Evolutionary conservation across 2,113 vertebrate genomes (phyloP), one percentile per base, ranked within the genome.

Genomic region (Cromileptes altivelis): DNA sequence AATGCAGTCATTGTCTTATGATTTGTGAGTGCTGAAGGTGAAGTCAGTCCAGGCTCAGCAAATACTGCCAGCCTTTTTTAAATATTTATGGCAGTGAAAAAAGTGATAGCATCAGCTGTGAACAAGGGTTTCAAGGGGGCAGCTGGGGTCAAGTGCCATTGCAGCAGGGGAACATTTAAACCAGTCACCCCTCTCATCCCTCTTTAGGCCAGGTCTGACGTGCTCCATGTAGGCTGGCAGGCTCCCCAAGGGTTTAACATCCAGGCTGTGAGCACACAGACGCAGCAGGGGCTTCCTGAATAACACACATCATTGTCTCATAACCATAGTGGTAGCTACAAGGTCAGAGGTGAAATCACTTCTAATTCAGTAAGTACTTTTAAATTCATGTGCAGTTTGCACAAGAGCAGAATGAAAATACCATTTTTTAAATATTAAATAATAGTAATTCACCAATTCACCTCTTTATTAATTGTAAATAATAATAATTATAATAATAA

Each of bases 281-380:
- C 61, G n/a, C 86, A 80, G 82, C 78, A 12, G 64, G 76, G 65
- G 76, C 58, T 57, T 75, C 80, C 78, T 57, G 40, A 52, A 62
- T 21, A 62, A 81, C 80, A 82, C 67, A 77, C 87, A 87, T 91
- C 85, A 89, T 64, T 86, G 84, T 85, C 80, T 78, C 50, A 75
- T 79, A 65, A 69, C 58, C 10, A 17, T 2, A 19, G 55, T 42
- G 70, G 57, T 12, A 58, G 67, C 61, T 4, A 8, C 17, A 14
- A 62, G 80, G 70, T 85, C 88, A 82, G 40, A 86, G 91, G 84
- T 90, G 23, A 85, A 78, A 80, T 58, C 64, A 68, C 78, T 90
- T 76, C 50, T 50, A 70, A 73, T 81, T 75, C 84, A 86, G 80
- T 57, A 81, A 64, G 56, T 64, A 27, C 21, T 78, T 64, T 58